Percentiles rank a stretch among this genome's conserved stretches.
These are phyloP conservation scores for Takifugu bimaculatus DNA, from an alignment of 2,113 vertebrate species.

Conservation along the genomic window DNA sequence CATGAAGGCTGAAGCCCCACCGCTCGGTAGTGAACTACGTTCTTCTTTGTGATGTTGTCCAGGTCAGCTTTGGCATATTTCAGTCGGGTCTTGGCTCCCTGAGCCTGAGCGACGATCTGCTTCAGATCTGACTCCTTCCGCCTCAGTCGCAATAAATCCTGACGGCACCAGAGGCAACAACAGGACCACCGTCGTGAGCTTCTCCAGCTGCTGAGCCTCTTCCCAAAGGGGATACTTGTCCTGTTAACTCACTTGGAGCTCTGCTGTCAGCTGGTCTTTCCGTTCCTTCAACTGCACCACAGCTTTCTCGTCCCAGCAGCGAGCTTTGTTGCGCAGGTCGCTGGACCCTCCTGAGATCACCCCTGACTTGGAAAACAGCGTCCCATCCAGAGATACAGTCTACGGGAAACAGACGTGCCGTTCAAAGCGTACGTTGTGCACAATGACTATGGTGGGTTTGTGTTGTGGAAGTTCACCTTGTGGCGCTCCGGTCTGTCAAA, in stretches of 20 bases:
- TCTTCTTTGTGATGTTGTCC: conserved; percentile 80
- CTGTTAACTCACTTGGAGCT: conserved; percentile 79
- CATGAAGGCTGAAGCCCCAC: conserved; percentile 57
- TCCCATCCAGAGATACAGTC: conserved; percentile 93
- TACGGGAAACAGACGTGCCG: conserved; percentile 39
- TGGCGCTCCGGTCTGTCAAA: conserved; percentile 79
- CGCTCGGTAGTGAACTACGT: conserved; percentile 70
- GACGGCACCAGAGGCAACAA: conserved; percentile 3
- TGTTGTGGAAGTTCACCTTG: conserved; percentile 77
- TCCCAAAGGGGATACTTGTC: too few relatives aligned
- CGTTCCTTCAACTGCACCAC: conserved; percentile 78
- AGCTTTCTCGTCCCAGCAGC: conserved; percentile 90
- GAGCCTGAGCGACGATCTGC: conserved; percentile 76
- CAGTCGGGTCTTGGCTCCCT: conserved; percentile 84
- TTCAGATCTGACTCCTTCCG: conserved; percentile 87
- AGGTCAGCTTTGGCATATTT: conserved; percentile 86
- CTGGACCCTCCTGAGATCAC: conserved; percentile 92
- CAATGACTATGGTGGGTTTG: not conserved
- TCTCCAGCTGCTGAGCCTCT: too few relatives aligned
- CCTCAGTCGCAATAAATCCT: conserved; percentile 82
- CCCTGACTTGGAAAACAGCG: conserved; percentile 91
- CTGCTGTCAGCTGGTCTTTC: conserved; percentile 75
- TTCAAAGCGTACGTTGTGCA: not conserved
- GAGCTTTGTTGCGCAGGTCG: conserved; percentile 84
- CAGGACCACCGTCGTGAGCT: not conserved